Base-by-base conservation (phyloP, 2,888 invertebrate genomes). In the Eudemis profundana region DNA sequence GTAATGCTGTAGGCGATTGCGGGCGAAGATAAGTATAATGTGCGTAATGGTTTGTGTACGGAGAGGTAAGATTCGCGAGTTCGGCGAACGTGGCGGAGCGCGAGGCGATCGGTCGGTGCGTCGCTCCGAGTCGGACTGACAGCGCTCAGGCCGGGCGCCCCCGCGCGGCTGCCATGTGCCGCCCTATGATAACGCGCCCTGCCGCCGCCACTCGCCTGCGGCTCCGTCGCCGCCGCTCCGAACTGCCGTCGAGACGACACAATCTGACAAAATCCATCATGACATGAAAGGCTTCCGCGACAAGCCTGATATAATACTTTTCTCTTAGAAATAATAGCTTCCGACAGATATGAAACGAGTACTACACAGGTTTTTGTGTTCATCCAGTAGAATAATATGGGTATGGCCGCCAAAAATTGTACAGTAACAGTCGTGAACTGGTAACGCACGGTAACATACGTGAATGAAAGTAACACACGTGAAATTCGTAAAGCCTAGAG, bases 21-120 rank as follows among this genome's bases (percentile, higher is more conserved):
- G 44, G 57, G 57, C 17, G 62, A 62, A 47, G 17, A 27, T 59
- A 59, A 64, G 50, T 21, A 59, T 10, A 33, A 36, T 33, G 17
- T 36, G 27, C 36, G 62, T 38, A 65, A 46, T 33, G 83, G 78
- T 83, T 81, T 82, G 85, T 83, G 84, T 83, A 82, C 84, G 90
- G 89, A 85, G 89, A 83, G 87, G 90, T 85, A 86, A 92, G 84
- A 86, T 87, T 86, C 87, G 85, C 74, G 87, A 87, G 83, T 86
- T 85, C 80, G 69, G 74, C 75, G 86, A 84, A 78, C 81, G 84
- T 84, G 83, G 75, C 74, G 78, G 75, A 77, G 80, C 82, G 86
- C 86, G 84, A 83, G 79, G 85, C 89, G 90, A 79, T 85, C 89
- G 87, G 80, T 77, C 87, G 83, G 87, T 83, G 78, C 85, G 89